Evolutionary conservation across 2,888 invertebrate genomes (phyloP), one percentile per base, ranked within the genome.

Genomic region (Reticulitermes lucifugus): DNA sequence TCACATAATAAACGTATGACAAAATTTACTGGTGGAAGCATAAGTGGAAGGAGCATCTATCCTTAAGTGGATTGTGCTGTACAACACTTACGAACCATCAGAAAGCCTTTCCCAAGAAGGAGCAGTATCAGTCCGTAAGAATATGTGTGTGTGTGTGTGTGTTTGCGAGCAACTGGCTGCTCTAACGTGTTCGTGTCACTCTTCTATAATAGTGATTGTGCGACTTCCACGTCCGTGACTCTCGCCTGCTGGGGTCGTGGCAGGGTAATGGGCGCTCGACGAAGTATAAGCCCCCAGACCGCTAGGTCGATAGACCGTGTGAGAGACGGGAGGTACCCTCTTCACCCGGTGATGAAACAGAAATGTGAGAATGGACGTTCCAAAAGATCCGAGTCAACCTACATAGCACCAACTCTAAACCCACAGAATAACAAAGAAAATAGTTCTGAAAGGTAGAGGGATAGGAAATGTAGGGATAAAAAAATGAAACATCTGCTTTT

Each of bases 401-500:
- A 46, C 77, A 77, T 77, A 35, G 77, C 22, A 77, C n/a, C 77
- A n/a, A 77, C 35, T 41, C 14, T 41, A 73, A 41, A 73, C 77
- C 46, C 46, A 75, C 41, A 51, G 51, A 77, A 46, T n/a, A 43
- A 29, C 46, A 46, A 75, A 75, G 51, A n/a, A 77, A 77, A 77
- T 22, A n/a, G 12, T n/a, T 46, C 77, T n/a, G 46, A 29, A 73
- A 41, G 41, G 41, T n/a, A 77, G 46, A 46, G 46, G 51, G 55
- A 55, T 55, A 18, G 14, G 55, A 18, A 46, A 12, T 12, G 12
- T 46, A 46, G 46, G 12, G 46, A 46, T 7, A 46, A 46, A 12
- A 25, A 46, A 46, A 7, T 12, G 12, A 46, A 46, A 12, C 12
- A 46, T 46, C 46, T 46, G 10, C 46, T 12, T 46, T 9, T 46